phyloP scores from a whole-genome alignment of 2,888 invertebrate species.

The Saturnia japonica region DNA sequence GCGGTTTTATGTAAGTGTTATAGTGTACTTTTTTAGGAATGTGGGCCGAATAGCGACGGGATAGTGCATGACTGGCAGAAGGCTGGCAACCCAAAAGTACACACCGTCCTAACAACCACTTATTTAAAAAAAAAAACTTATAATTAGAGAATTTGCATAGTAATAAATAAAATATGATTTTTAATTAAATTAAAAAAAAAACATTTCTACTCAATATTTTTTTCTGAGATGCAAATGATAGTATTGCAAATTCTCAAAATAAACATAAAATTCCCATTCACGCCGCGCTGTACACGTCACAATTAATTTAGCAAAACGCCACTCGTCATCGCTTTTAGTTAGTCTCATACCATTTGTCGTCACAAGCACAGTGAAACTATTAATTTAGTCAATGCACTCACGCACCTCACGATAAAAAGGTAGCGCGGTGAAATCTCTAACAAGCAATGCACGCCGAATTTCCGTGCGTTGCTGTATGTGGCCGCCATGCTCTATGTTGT shows the following conservation, averaged over 20 bases:
- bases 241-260: conserved; percentile 53
- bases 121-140: conserved; percentile 33
- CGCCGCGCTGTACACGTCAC: conserved; percentile 67
- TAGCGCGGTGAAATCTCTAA: conserved; percentile 33
- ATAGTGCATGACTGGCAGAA: conserved; percentile 67
- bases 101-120: conserved; percentile 29
- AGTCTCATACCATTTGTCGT: conserved; percentile 50
- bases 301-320: conserved; percentile 63
- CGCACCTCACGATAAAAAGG: conserved; percentile 43
- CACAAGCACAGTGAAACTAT: conserved; percentile 58
- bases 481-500: conserved; percentile 73
- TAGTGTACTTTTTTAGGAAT: conserved; percentile 71
- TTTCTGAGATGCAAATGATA: conserved; percentile 27
- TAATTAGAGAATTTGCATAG: conserved; percentile 57
- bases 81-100: conserved; percentile 70
- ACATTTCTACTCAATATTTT: neutral
- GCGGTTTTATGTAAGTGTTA: conserved; percentile 77
- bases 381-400: conserved; percentile 49
- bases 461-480: conserved; percentile 49
- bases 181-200: neutral
- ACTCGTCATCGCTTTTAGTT: conserved; percentile 73
- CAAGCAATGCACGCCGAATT: conserved; percentile 40
- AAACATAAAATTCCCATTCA: conserved; percentile 36
- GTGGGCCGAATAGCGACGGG: conserved; percentile 74
- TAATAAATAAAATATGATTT: conserved; percentile 3